Base-by-base conservation (phyloP, 2,797 vertebrate genomes). In the Fringilla coelebs region DNA sequence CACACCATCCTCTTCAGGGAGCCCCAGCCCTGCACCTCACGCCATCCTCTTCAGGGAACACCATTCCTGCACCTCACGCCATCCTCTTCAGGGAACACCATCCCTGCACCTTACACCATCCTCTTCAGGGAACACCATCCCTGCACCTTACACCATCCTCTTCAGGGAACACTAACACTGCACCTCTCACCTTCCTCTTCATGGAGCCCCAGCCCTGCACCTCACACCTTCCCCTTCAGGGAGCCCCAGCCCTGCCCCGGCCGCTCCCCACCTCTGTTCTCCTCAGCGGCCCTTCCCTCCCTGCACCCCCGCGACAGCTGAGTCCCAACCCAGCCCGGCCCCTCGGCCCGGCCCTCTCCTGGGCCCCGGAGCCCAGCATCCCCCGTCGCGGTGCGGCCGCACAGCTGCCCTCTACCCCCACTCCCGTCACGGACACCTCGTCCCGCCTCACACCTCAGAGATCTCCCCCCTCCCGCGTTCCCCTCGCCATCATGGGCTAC, bases 101-200 rank as follows among this genome's bases (percentile, higher is more conserved):
- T 4, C 17, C 25, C 49, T 51, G 49, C 28, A 7, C 28, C 26
- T 29, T 28, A 29, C 49, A 29, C 28, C 28, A 11, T 29, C 12
- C 52, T 13, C 52, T 32, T 9, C 12, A 19, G 12, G 52, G 19
- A 54, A 0, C 52, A 4, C 19, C 2, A 32, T 0, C 10, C 52
- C 52, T 54, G 31, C 28, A 18, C 49, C 17, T 51, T 28, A 51
- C 49, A 29, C 49, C 28, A 17, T 29, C 2, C 6, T 2, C 26
- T 51, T 10, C 26, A 51, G 2, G 49, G 49, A 51, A 1, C 10
- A 1, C 16, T 1, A 29, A 0, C 6, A 26, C 49, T 11, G 10
- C 49, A 29, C 28, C 28, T 29, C 49, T 29, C 49, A 31, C 17
- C 11, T 31, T 29, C 2, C 6, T 3, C 51, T 31, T 11, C 51